phyloP scores from a whole-genome alignment of 2,888 invertebrate species.

The Harmothoe impar region DNA sequence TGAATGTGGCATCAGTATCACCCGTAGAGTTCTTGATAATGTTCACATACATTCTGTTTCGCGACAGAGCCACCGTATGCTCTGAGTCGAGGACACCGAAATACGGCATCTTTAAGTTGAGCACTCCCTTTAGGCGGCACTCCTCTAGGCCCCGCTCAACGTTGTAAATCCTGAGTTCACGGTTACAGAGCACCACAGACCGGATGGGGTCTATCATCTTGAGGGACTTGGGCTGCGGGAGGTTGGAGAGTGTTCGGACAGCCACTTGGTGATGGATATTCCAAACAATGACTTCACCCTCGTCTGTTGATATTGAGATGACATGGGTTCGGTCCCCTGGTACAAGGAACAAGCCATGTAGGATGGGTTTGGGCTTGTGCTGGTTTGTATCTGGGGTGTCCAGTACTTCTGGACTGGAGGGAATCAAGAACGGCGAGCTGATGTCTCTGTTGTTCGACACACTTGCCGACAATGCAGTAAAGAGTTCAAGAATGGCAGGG shows the following conservation, averaged over 20 bases:
- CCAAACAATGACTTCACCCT: conserved; percentile 92
- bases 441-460: background rate
- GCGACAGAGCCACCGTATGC: conserved; percentile 91
- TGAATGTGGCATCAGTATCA: conserved; percentile 93
- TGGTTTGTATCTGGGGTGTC: background rate
- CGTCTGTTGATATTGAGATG: conserved; percentile 89
- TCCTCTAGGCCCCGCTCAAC: conserved; percentile 89
- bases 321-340: conserved; percentile 89
- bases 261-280: conserved; percentile 87
- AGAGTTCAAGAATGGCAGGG: conserved; percentile 13
- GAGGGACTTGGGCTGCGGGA: conserved; percentile 91
- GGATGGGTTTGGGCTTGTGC: background rate
- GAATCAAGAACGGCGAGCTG: conserved; percentile 37
- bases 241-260: conserved; percentile 89
- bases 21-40: conserved; percentile 92
- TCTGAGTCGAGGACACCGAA: conserved; percentile 92
- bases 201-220: conserved; percentile 88
- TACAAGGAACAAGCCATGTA: conserved; percentile 84
- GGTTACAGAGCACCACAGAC: conserved; percentile 91
- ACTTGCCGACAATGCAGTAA: conserved; percentile 18
- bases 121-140: conserved; percentile 90
- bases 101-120: conserved; percentile 96
- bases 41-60: conserved; percentile 95
- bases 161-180: conserved; percentile 92
- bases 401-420: conserved; percentile 13